phyloP scores from a whole-genome alignment of 2,888 invertebrate species.

The Drosophila antonietae region DNA sequence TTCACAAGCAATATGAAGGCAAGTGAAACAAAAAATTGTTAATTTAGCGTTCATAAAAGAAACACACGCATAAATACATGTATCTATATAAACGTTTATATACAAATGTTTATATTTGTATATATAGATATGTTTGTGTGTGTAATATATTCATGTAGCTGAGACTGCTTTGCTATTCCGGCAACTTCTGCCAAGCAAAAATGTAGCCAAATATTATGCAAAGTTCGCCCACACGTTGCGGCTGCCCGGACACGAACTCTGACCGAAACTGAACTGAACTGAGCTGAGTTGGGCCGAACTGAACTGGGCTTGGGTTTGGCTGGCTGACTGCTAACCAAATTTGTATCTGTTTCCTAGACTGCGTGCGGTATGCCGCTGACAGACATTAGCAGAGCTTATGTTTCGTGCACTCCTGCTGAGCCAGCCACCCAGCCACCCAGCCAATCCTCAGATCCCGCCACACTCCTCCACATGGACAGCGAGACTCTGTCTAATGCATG shows the following conservation, averaged over 20 bases:
- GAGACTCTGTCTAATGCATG: constrained; percentile 49
- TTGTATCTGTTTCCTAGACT: constrained; percentile 60
- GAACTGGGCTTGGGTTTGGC: constrained; percentile 7
- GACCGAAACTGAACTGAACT: neutral
- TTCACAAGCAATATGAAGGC: constrained; percentile 45
- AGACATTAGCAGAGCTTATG: constrained; percentile 72
- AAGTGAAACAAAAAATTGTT: constrained; percentile 31
- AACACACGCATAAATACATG: neutral
- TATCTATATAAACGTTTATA: neutral
- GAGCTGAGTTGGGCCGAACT: neutral
- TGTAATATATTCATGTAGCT: constrained; percentile 2
- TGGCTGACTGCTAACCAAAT: constrained; percentile 51
- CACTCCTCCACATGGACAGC: constrained; percentile 7
- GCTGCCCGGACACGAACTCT: constrained; percentile 15
- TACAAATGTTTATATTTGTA: neutral
- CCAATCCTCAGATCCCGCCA: neutral
- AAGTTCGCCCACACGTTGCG: constrained; percentile 47
- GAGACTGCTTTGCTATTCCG: constrained; percentile 19
- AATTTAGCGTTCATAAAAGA: constrained; percentile 43
- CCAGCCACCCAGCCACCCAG: neutral
- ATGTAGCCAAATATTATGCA: constrained; percentile 55
- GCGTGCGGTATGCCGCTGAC: constrained; percentile 68
- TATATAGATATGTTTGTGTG: neutral
- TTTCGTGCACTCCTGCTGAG: constrained; percentile 20
- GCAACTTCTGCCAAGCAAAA: constrained; percentile 28